These are phyloP conservation scores for Lacerta bilineata DNA, from an alignment of 2,797 vertebrate species.

Conservation along the genomic window DNA sequence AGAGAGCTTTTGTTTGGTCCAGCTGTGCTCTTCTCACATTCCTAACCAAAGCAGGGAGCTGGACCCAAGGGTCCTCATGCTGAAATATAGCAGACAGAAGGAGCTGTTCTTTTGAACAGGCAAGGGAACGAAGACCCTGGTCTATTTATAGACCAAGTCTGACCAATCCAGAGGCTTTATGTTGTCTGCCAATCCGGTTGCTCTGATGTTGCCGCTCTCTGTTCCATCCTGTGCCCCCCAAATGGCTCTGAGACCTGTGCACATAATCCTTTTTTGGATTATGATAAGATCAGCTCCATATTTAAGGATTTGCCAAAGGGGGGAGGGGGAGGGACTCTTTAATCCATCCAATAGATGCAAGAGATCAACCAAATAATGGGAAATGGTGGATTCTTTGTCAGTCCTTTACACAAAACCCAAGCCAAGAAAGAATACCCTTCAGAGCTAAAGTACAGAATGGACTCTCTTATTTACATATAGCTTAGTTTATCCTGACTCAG, in stretches of 20 bases:
- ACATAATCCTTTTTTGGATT: not conserved
- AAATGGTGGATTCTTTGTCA: not conserved
- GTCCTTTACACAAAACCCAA: not conserved
- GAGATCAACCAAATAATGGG: not conserved
- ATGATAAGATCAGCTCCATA: too few relatives aligned
- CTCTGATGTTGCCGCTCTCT: not conserved
- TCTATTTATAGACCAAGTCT: not conserved
- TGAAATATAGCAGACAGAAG: not conserved
- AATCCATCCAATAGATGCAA: not conserved
- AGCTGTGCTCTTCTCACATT: too few relatives aligned
- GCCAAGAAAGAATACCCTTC: slow-evolving; percentile 9
- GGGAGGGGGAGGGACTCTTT: too few relatives aligned
- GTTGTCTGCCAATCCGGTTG: not conserved
- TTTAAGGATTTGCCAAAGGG: not conserved
- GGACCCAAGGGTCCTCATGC: not conserved
- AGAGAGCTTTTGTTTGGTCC: too few relatives aligned
- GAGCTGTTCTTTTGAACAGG: not conserved
- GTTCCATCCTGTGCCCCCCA: not conserved
- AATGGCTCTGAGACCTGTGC: not conserved
- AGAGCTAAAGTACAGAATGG: not conserved
- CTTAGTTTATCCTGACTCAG: not conserved
- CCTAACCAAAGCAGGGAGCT: not conserved
- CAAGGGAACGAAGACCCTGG: not conserved
- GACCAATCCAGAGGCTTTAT: not conserved
- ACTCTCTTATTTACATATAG: not conserved